Conservation (phyloP, 2,888 invertebrate species). For the Eubasilissa splendida region DNA sequence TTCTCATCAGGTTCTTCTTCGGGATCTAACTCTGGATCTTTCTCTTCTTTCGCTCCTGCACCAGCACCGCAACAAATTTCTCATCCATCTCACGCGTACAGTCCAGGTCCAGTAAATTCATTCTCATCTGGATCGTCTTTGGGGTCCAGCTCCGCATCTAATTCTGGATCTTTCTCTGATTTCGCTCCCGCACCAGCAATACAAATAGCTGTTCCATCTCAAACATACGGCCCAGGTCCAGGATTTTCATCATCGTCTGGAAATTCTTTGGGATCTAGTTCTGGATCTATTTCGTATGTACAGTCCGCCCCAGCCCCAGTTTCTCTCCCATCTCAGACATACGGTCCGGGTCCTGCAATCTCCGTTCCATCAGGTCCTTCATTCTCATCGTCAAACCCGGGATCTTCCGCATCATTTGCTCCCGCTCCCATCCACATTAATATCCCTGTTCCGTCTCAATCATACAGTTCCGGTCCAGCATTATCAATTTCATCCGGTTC, state of each 20-base stretch:
- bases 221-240: slow-evolving; percentile 1
- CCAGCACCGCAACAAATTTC: background rate
- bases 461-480: background rate
- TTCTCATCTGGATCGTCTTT: background rate
- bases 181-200: background rate
- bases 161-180: background rate
- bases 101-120: background rate
- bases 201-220: background rate
- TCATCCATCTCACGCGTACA: background rate
- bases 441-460: background rate
- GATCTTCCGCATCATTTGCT: slow-evolving; percentile 8
- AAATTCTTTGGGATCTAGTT: background rate
- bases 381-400: background rate
- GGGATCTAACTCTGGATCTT: background rate
- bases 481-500: background rate
- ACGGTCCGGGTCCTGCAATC: background rate
- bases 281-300: background rate
- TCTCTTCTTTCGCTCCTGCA: background rate
- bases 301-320: slow-evolving; percentile 7
- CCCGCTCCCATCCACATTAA: background rate
- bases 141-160: background rate
- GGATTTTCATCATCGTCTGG: background rate
- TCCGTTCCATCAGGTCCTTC: slow-evolving; percentile 17
- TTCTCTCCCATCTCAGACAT: background rate
- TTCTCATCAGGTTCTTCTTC: background rate